These are phyloP conservation scores for Tupaia chinensis DNA, from an alignment of 2,113 vertebrate genomes.

Conservation along the genomic window DNA sequence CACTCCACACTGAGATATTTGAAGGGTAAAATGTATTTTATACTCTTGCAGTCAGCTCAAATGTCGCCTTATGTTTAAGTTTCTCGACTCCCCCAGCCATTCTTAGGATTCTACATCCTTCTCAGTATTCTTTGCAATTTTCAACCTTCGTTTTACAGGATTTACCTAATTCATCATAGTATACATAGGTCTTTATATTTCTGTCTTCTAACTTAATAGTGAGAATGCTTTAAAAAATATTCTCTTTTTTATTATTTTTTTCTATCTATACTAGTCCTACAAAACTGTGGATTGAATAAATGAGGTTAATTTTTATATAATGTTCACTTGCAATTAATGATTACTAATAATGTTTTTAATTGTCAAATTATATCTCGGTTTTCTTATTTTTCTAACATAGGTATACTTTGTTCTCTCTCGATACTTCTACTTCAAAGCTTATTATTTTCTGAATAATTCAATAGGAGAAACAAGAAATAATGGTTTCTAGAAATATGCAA, in stretches of 20 bases:
- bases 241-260: not conserved
- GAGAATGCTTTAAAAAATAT: not conserved
- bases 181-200: not conserved
- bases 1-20: not conserved
- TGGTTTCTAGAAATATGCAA: constrained; percentile 63
- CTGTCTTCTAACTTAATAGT: not conserved
- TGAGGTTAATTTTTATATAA: not conserved
- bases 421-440: constrained; percentile 47
- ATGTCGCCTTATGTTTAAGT: not conserved
- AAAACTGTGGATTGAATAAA: not conserved
- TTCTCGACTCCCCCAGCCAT: not conserved
- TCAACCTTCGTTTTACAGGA: not conserved
- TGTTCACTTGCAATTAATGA: constrained; percentile 27
- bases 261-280: not conserved
- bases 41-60: not conserved
- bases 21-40: not conserved
- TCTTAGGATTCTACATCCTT: not conserved
- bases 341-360: not conserved
- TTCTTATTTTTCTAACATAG: constrained; percentile 41
- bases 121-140: not conserved
- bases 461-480: constrained; percentile 55
- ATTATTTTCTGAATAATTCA: constrained; percentile 74
- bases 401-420: constrained; percentile 26
- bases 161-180: not conserved
- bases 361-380: constrained; percentile 21